Percentiles rank a stretch among this genome's conserved stretches.
phyloP scores from a whole-genome alignment of 2,797 vertebrate genomes.

The Acanthurus lineatus region DNA sequence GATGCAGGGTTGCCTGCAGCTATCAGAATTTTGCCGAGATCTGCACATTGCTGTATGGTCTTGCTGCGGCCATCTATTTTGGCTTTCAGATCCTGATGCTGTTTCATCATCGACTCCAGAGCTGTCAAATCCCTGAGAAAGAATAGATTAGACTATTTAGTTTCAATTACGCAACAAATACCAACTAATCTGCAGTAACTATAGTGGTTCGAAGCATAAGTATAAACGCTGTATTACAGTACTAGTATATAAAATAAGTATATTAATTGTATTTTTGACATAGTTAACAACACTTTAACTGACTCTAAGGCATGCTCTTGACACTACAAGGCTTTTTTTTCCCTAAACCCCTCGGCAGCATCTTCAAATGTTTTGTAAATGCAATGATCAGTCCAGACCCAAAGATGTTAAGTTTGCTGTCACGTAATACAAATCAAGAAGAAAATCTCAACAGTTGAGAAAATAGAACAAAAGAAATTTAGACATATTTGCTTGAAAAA shows the following conservation, averaged over 20 bases:
- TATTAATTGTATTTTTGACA: too few relatives aligned
- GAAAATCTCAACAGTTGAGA: neutral
- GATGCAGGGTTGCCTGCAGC: conserved; percentile 92
- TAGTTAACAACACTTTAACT: too few relatives aligned
- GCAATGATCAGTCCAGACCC: neutral
- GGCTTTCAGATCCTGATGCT: conserved; percentile 93
- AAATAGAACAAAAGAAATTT: neutral
- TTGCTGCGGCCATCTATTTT: conserved; percentile 94
- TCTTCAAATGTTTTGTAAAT: neutral
- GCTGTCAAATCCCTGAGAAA: conserved; percentile 89
- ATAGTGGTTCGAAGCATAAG: too few relatives aligned
- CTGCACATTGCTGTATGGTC: conserved; percentile 91
- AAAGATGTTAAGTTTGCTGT: neutral
- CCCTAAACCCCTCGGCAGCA: too few relatives aligned
- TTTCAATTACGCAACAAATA: conserved; percentile 10
- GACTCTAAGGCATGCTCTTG: too few relatives aligned
- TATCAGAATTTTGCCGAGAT: conserved; percentile 91
- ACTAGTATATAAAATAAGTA: too few relatives aligned
- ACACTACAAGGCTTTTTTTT: too few relatives aligned
- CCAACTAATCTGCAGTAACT: too few relatives aligned
- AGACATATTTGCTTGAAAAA: neutral
- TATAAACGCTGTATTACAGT: too few relatives aligned
- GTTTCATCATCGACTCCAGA: conserved; percentile 91
- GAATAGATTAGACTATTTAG: conserved; percentile 15
- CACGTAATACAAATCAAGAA: neutral